A percentile compares a stretch with the other conserved stretches of the same genome.
phyloP scores from a whole-genome alignment of 2,113 vertebrate species.

The Erythrocercus mccallii region DNA sequence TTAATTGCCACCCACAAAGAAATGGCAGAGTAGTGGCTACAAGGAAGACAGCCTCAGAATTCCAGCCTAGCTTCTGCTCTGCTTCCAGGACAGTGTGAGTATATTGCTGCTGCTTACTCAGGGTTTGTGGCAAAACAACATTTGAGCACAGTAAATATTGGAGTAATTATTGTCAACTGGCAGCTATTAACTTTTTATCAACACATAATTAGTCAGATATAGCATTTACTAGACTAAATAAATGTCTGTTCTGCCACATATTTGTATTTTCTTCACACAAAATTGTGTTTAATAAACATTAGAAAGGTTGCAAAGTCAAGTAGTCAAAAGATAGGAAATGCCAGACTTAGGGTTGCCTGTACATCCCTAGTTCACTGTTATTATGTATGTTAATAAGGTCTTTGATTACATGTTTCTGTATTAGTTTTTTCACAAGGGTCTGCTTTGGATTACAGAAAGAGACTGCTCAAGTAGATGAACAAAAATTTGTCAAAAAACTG shows the following conservation, averaged over 20 bases:
- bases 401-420: not conserved
- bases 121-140: conserved; percentile 11
- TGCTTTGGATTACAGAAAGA: not conserved
- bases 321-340: not conserved
- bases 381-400: not conserved
- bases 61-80: not conserved
- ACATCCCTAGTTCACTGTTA: not conserved
- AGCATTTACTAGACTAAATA: conserved; percentile 47
- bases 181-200: conserved; percentile 50
- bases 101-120: not conserved
- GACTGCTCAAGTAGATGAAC: not conserved
- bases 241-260: conserved; percentile 30
- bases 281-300: conserved; percentile 6
- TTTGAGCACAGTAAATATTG: conserved; percentile 23
- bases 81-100: not conserved
- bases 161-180: conserved; percentile 52
- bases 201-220: conserved; percentile 45
- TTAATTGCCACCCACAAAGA: conserved; percentile 41
- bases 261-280: conserved; percentile 48
- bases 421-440: not conserved
- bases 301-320: not conserved
- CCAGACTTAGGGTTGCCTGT: not conserved
- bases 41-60: not conserved
- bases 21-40: not conserved
- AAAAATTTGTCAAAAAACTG: not conserved